Conservation (phyloP, 2,888 invertebrate genomes). For the Dryococelus australis region DNA sequence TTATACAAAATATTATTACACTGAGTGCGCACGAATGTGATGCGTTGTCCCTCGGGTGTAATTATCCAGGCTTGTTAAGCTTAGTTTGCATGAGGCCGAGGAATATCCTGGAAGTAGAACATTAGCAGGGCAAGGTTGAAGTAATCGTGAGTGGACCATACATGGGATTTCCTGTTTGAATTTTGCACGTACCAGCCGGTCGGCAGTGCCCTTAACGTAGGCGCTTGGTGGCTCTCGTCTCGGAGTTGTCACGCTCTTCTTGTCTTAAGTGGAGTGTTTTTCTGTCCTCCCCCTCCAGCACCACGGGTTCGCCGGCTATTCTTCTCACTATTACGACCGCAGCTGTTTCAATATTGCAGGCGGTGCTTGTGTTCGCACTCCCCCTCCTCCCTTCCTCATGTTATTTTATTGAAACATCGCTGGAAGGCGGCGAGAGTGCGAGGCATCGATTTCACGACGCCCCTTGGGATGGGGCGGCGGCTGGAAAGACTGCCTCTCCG, state of each 20-base stretch:
- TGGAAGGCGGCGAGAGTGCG: neutral
- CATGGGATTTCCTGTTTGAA: too few species aligned
- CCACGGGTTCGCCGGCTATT: neutral
- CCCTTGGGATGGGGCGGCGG: neutral
- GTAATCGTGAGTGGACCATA: too few species aligned
- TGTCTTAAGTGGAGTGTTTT: neutral
- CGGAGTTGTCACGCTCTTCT: neutral
- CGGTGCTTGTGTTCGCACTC: neutral
- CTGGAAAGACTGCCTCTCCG: neutral
- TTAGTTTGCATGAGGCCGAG: too few species aligned
- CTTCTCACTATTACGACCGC: slow-evolving; percentile 3
- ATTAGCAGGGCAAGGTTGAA: too few species aligned
- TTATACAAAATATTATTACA: too few species aligned
- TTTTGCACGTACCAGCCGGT: too few species aligned
- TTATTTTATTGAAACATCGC: slow-evolving; percentile 16
- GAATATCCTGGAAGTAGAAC: too few species aligned
- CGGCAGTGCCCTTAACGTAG: too few species aligned
- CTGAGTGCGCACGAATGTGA: too few species aligned
- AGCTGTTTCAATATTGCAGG: slow-evolving; percentile 10
- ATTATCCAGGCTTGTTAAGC: too few species aligned
- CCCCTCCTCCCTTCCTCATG: neutral
- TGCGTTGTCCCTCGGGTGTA: too few species aligned
- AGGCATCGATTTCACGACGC: slow-evolving; percentile 11
- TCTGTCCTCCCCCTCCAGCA: neutral
- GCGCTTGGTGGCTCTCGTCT: neutral